Evolutionary conservation across 1,140 invertebrate species (phyloP), one percentile per base, ranked within the genome.

Genomic region (Tyrophagus putrescentiae): DNA sequence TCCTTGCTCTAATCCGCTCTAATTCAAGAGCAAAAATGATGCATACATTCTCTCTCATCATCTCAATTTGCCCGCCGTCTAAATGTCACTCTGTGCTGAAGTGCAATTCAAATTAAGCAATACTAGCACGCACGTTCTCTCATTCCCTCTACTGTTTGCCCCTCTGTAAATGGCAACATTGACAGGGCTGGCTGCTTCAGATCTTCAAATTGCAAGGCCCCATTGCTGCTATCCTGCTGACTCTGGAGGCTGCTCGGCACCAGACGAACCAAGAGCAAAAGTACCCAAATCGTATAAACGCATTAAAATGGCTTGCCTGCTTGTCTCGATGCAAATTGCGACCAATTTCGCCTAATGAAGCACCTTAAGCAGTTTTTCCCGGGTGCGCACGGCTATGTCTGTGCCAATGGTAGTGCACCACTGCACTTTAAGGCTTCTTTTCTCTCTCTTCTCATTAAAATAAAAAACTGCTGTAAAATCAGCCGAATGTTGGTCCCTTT

Each of bases 101-200:
- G 45, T 48, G 45, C 45, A 48, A 48, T 48, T 48, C 45, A 48
- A 48, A 48, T 48, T 48, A 48, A 48, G 45, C 45, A 48, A 48
- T 25, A 48, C 45, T 7, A 25, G 45, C 45, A 48, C 45, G 45
- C 45, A 48, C 45, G 31, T 48, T 29, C 23, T 18, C 7, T 48
- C 7, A 9, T n/a, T n/a, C n/a, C n/a, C n/a, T n/a, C n/a, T n/a
- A n/a, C n/a, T n/a, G n/a, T n/a, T n/a, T n/a, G n/a, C 7, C 18
- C 45, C 7, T 6, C 45, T 18, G 18, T 29, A 48, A 48, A 48
- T 48, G 45, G 45, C 18, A 48, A 48, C 45, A 48, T 48, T 48
- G 23, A 13, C 21, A 48, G 45, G 31, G 45, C 23, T 21, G 45
- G 45, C 45, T 21, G 21, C 45, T 25, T 7, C 45, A 29, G 31